Percentiles rank a stretch among this genome's conserved stretches.
Evolutionary conservation across 1,140 invertebrate species (phyloP).

Genomic region (Oryzaephilus surinamensis): DNA sequence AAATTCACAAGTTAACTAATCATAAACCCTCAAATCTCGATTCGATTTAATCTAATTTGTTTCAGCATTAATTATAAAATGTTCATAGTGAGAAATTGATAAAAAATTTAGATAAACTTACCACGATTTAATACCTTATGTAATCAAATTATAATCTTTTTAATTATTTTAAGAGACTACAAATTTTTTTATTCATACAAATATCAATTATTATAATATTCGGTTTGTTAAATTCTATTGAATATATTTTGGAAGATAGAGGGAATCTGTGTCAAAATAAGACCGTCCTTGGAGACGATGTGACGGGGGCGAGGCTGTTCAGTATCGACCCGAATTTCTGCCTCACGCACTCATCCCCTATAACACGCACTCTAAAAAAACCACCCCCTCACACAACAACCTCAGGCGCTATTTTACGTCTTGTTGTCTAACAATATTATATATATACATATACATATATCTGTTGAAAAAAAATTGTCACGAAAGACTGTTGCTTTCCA

Average conservation of each 20-base stretch:
- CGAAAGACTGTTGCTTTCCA: too few relatives aligned
- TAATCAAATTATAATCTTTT: neutral
- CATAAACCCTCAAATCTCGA: too few relatives aligned
- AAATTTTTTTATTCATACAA: neutral
- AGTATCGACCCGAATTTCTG: slow-evolving; percentile 12
- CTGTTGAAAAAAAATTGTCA: too few relatives aligned
- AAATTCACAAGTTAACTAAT: too few relatives aligned
- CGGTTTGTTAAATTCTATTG: too few relatives aligned
- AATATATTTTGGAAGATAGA: neutral
- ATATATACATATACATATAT: neutral
- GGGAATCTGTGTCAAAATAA: slow-evolving; percentile 15
- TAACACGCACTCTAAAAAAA: neutral
- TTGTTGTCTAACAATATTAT: neutral
- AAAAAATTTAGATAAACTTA: too few relatives aligned
- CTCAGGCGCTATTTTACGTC: too few relatives aligned
- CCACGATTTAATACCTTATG: too few relatives aligned
- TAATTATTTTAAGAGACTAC: neutral
- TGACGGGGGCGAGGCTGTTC: slow-evolving; percentile 18
- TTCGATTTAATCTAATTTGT: too few relatives aligned
- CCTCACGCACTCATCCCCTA: neutral
- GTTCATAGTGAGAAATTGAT: too few relatives aligned
- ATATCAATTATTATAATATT: neutral
- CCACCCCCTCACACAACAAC: neutral
- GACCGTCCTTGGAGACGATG: slow-evolving; percentile 18
- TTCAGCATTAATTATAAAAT: too few relatives aligned